Conservation (phyloP, 1,140 invertebrate species). For the Agraylea sexmaculata region DNA sequence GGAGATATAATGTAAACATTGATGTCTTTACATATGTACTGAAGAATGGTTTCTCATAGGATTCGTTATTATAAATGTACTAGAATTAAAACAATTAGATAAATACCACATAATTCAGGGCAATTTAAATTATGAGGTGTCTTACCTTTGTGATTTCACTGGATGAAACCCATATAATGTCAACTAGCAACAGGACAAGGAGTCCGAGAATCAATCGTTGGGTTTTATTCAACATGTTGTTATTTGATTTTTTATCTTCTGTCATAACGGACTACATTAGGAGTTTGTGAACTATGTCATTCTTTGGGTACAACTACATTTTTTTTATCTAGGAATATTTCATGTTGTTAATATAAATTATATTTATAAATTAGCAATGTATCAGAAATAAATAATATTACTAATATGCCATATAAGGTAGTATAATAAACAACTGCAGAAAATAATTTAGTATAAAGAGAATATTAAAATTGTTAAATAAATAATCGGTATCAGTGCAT, state of each 20-base stretch:
- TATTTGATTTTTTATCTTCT: conserved; percentile 13
- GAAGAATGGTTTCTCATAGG: conserved; percentile 80
- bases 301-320: too few relatives aligned
- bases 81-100: conserved; percentile 35
- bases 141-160: conserved; percentile 73
- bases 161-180: conserved; percentile 79
- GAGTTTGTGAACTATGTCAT: too few relatives aligned
- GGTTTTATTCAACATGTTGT: conserved; percentile 48
- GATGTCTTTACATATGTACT: conserved; percentile 80
- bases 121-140: conserved; percentile 7
- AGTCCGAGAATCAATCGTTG: conserved; percentile 67
- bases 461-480: too few relatives aligned
- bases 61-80: conserved; percentile 71
- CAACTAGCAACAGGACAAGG: conserved; percentile 65
- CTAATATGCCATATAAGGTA: too few relatives aligned
- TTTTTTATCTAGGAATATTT: too few relatives aligned
- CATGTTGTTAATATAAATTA: too few relatives aligned
- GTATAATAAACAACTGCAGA: too few relatives aligned
- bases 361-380: too few relatives aligned
- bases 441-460: too few relatives aligned
- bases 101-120: conserved; percentile 6
- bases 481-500: too few relatives aligned
- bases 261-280: conserved; percentile 17
- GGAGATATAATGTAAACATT: conserved; percentile 74
- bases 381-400: too few relatives aligned